These are phyloP conservation scores for Pterostichus niger DNA, from an alignment of 2,888 invertebrate genomes.

Conservation along the genomic window DNA sequence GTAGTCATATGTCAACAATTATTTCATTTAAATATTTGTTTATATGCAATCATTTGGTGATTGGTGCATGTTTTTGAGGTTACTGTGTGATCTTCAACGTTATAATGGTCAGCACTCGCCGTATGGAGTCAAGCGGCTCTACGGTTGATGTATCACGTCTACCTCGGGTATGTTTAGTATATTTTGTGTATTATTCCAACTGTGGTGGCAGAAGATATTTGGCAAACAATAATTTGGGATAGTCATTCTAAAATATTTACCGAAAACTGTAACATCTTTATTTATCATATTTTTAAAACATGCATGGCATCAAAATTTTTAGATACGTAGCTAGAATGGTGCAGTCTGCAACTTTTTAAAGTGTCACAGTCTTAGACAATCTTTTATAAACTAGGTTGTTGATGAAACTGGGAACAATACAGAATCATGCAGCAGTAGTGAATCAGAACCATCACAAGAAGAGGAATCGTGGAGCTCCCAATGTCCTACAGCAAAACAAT, in stretches of 20 bases:
- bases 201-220: neutral
- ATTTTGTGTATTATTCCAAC: slow-evolving; percentile 15
- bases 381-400: slow-evolving; percentile 44
- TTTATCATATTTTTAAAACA: no score
- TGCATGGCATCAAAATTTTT: no score
- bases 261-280: no score
- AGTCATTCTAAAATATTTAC: no score
- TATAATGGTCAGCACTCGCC: slow-evolving; percentile 75
- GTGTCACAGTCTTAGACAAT: neutral
- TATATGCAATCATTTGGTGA: slow-evolving; percentile 57
- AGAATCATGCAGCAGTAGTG: slow-evolving; percentile 63
- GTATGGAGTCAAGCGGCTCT: slow-evolving; percentile 75
- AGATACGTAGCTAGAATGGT: no score
- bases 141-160: slow-evolving; percentile 72
- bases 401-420: slow-evolving; percentile 57
- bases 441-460: slow-evolving; percentile 68
- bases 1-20: slow-evolving; percentile 31
- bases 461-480: slow-evolving; percentile 73
- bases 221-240: no score
- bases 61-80: slow-evolving; percentile 63
- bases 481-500: slow-evolving; percentile 68
- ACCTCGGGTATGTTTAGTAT: slow-evolving; percentile 74
- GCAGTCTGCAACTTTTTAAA: no score
- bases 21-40: slow-evolving; percentile 14
- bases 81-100: slow-evolving; percentile 59